Percentiles rank a stretch among this genome's conserved stretches.
Conservation (phyloP, 1,140 invertebrate species). For the Oreohelix idahoensis region DNA sequence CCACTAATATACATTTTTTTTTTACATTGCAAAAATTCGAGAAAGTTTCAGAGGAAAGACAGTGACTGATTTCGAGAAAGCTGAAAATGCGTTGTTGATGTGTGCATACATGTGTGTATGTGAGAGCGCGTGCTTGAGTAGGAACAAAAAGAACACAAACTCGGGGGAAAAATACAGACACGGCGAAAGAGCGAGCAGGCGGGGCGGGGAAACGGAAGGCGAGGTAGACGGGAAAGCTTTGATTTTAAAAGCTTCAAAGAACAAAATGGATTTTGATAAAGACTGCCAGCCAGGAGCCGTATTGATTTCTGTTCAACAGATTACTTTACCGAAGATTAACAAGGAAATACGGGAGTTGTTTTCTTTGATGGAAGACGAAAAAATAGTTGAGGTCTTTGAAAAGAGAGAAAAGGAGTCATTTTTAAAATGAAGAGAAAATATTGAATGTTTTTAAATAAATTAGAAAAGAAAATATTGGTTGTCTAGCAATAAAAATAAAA, state of each 20-base stretch:
- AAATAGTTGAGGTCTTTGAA: not conserved
- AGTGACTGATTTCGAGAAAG: not conserved
- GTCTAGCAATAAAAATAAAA: no score
- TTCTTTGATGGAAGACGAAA: no score
- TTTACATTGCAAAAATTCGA: not conserved
- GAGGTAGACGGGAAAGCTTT: not conserved
- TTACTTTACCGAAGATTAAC: not conserved
- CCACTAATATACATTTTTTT: not conserved
- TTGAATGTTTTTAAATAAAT: no score
- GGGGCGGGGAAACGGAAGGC: not conserved
- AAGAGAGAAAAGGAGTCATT: no score
- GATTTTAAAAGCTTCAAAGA: constrained; percentile 19
- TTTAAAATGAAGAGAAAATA: no score
- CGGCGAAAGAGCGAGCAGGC: not conserved
- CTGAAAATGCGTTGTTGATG: not conserved
- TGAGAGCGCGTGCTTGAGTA: not conserved
- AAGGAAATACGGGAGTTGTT: constrained; percentile 8
- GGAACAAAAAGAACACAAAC: not conserved
- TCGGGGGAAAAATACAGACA: not conserved
- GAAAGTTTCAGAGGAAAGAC: no score
- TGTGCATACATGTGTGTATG: not conserved
- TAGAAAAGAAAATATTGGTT: no score
- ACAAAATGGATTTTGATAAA: constrained; percentile 18
- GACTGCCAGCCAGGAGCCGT: not conserved
- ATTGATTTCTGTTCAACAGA: constrained; percentile 7